Evolutionary conservation across 2,797 vertebrate genomes (phyloP).

Genomic region (Phaenicophaeus curvirostris): DNA sequence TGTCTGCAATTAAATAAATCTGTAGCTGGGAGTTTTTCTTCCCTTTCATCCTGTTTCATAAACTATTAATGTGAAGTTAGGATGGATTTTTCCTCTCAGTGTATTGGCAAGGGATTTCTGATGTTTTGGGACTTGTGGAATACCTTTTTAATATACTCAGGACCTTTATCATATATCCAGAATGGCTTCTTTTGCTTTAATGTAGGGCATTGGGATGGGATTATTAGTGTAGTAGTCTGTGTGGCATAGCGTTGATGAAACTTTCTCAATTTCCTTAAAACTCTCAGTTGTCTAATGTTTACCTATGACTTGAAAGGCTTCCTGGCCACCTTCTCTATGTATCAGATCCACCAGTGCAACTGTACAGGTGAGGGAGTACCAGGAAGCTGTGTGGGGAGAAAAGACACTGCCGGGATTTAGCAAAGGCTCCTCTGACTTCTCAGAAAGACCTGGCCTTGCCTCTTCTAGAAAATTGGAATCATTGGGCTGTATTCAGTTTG

Average conservation of each 20-base stretch:
- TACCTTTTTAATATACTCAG: background rate
- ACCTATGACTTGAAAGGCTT: background rate
- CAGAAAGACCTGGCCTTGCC: background rate
- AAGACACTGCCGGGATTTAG: background rate
- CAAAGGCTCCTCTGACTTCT: background rate
- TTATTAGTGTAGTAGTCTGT: background rate
- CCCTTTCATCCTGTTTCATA: constrained; percentile 3
- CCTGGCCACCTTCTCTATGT: background rate
- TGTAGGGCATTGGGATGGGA: background rate
- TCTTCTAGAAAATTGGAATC: background rate
- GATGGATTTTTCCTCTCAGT: background rate
- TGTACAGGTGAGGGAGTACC: background rate
- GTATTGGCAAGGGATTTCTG: background rate
- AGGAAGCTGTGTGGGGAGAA: background rate
- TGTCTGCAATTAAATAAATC: constrained; percentile 41
- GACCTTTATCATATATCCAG: background rate
- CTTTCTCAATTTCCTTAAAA: background rate
- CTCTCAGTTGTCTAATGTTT: background rate
- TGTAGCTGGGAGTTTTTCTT: constrained; percentile 16
- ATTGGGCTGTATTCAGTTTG: background rate
- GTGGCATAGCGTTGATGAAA: background rate
- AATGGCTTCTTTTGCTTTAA: background rate
- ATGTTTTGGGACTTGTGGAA: background rate
- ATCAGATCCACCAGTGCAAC: background rate
- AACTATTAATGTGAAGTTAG: background rate